Evolutionary conservation across 2,113 vertebrate species (phyloP), one percentile per base, ranked within the genome.

Genomic region (Cynoglossus semilaevis): DNA sequence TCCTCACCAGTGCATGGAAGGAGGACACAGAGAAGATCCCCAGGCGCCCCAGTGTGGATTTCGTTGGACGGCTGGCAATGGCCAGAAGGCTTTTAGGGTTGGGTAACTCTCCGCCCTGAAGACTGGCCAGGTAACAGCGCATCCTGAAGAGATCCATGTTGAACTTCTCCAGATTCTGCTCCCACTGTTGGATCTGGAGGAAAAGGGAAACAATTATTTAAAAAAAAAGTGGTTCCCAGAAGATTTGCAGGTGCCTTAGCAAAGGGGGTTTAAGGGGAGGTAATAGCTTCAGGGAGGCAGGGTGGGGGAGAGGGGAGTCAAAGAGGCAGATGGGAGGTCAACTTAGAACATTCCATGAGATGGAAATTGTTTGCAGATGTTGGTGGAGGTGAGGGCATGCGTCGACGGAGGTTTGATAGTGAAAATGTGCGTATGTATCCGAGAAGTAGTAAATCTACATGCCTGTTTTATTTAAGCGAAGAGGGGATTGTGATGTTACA

Each of bases 101-200:
- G 40, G 97, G 96, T 64, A 98, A 74, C 86, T 98, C 97, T 2
- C 95, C 94, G 0, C 96, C 97, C 77, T 98, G 96, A 45, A 98
- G 88, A 80, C 96, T 98, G 67, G 96, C 93, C 61, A 98, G 89
- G 61, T 99, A 98, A 84, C 97, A 98, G 46, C 97, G 94, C 92
- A 94, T 92, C 69, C 96, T 87, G 77, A 98, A 99, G 57, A 98
- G 92, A 51, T 98, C 96, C 89, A 96, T 93, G 88, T 97, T 96
- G 73, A 97, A 98, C 59, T 91, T 91, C 89, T 98, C 97, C 87
- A 98, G 89, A 76, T 99, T 99, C 89, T 98, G 96, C 71, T 98
- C 97, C 97, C 97, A 98, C 61, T 98, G 97, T 83, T 96, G 96
- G 75, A 98, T 98, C 97, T 99, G 84, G 77, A 77, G 54, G 54